Base-by-base conservation (phyloP, 2,113 vertebrate genomes). In the Chitala chitala region DNA sequence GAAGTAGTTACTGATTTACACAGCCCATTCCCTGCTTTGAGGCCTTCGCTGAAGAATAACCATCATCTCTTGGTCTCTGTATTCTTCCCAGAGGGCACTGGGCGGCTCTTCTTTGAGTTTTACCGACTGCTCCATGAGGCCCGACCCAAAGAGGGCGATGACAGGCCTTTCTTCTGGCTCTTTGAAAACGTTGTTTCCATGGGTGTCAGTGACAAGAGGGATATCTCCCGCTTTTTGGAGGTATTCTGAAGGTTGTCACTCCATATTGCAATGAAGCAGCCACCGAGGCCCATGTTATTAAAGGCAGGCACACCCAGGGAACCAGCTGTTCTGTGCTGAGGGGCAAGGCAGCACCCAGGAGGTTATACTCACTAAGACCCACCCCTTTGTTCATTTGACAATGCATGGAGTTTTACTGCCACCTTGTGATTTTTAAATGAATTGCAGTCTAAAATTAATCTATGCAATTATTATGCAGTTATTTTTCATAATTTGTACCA, bases 131-230 rank as follows among this genome's bases (percentile, higher is more conserved):
- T 99, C 9, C 97, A 98, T 3, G 95, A 98, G 80, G 95, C 96
- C 0, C 91, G 95, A 78, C 97, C 97, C 44, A 98, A 98, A 81
- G 91, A 93, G 3, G 95, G 94, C 0, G 95, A 98, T 0, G 90
- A 93, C 50, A 91, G 97, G 79, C 97, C 97, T 40, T 99, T 99
- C 89, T 99, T 98, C 90, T 99, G 97, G 97, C 92, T 99, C 78
- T 99, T 99, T 3, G 97, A 99, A 88, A 99, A 99, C 2, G 97
- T 99, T 73, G 97, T 99, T 42, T 95, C 96, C 58, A 99, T 99
- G 97, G 96, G 96, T 46, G 94, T 99, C 76, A 98, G 96, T 64
- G 97, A 99, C 91, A 98, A 98, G 85, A 92, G 96, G 81, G 96
- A 99, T 89, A 99, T 99, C 87, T 99, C 96, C 0, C 95, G 97